Percentiles rank a stretch among this genome's conserved stretches.
Conservation (phyloP, 2,888 invertebrate species). For the Lepidonotus clava region DNA sequence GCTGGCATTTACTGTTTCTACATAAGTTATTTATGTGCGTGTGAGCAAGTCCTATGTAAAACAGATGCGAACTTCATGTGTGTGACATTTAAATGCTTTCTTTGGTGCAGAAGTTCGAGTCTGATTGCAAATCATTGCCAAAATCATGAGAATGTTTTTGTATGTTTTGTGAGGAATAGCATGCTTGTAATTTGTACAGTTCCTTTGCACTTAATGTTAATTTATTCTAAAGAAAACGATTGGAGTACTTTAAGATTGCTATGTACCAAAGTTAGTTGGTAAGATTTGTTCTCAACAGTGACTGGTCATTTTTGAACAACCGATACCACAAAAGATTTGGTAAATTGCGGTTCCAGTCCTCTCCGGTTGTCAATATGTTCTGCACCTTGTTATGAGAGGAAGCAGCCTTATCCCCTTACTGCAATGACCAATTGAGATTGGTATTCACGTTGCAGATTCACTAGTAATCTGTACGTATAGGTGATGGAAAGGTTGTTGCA, state of each 20-base stretch:
- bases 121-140: neutral
- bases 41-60: neutral
- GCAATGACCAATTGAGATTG: too few relatives aligned
- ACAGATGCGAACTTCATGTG: neutral
- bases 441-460: too few relatives aligned
- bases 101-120: neutral
- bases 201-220: neutral
- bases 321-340: too few relatives aligned
- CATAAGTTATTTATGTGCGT: neutral
- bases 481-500: too few relatives aligned
- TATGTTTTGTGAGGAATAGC: neutral
- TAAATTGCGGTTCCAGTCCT: too few relatives aligned
- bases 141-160: neutral
- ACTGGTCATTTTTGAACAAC: too few relatives aligned
- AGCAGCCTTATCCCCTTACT: too few relatives aligned
- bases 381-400: too few relatives aligned
- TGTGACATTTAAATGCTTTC: neutral
- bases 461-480: too few relatives aligned
- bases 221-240: neutral
- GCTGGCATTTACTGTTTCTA: slow-evolving; percentile 15
- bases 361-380: too few relatives aligned
- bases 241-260: neutral
- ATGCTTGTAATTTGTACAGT: neutral
- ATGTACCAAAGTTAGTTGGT: neutral
- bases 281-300: too few relatives aligned